A percentile compares a stretch with the other conserved stretches of the same genome.
These are phyloP conservation scores for Jordanella pulchra DNA, from an alignment of 2,797 vertebrate genomes.

Conservation along the genomic window DNA sequence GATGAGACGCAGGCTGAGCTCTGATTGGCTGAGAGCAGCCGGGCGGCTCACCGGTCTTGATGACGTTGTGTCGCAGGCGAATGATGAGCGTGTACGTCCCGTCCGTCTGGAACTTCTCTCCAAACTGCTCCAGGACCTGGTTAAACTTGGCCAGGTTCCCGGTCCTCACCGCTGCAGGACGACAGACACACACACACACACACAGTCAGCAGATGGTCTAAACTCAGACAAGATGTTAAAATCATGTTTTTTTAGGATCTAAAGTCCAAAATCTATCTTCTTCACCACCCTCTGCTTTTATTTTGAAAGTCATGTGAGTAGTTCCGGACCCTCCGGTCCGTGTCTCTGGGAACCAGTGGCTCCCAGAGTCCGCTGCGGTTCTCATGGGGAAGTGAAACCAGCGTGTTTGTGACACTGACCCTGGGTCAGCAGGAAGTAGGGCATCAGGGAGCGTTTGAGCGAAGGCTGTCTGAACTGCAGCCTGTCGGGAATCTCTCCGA, in stretches of 20 bases:
- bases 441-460: constrained; percentile 96
- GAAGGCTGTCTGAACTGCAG: constrained; percentile 97
- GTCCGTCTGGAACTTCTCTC: constrained; percentile 95
- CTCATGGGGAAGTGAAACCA: neutral
- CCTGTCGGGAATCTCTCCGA: constrained; percentile 95
- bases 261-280: too few species aligned
- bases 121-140: constrained; percentile 94
- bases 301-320: neutral
- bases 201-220: constrained; percentile 10
- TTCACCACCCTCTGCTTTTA: neutral
- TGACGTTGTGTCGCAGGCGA: constrained; percentile 95
- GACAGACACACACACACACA: constrained; percentile 8
- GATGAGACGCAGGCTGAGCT: neutral
- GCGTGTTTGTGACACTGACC: constrained; percentile 80
- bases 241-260: too few species aligned
- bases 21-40: neutral
- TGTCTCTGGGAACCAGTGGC: neutral
- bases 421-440: constrained; percentile 96
- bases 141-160: constrained; percentile 97
- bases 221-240: too few species aligned
- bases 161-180: constrained; percentile 85
- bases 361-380: neutral
- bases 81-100: constrained; percentile 99
- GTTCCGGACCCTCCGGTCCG: neutral
- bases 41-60: constrained; percentile 89